Evolutionary conservation across 2,113 vertebrate genomes (phyloP), one percentile per base, ranked within the genome.

Genomic region (Butastur rufipennis): DNA sequence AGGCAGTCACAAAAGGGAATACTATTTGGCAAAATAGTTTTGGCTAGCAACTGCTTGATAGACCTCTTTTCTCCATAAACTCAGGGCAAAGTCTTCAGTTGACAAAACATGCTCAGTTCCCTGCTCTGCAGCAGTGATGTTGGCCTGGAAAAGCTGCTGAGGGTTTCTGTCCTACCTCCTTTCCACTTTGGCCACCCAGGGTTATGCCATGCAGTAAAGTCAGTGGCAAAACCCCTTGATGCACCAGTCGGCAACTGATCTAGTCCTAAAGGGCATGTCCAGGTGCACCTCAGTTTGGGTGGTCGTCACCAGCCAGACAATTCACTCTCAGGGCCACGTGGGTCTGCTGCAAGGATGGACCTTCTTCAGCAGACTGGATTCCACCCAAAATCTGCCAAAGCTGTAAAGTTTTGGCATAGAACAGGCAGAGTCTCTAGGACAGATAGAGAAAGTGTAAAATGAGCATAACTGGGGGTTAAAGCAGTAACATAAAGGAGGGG

Each of bases 1-100:
- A n/a, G 34, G 45, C 45, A 61, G 62, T 34, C 0, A 0, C 0
- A 0, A 40, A 61, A 87, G 38, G 17, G 38, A 19, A 68, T 22
- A 38, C 26, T 81, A 67, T 61, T 45, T 25, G 38, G 53, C 23
- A 52, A 74, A 67, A 45, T 2, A 82, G 34, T 45, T 67, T 59
- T 29, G 52, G 27, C 45, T 52, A 74, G 43, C 36, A 74, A 36
- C 16, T 1, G 1, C 32, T 87, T 61, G 32, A 11, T 6, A 70
- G 73, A 53, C 7, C 13, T 4, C 34, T 61, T 67, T 77, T 38
- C 62, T 77, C 38, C 71, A 75, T 29, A 31, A 75, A 47, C 23
- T 82, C 34, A 67, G 50, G 11, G 16, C 2, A 4, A 67, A 68
- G 34, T 16, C 53, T 47, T 75, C 27, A 68, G 23, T 12, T 62